phyloP scores from a whole-genome alignment of 1,140 invertebrate species.

The Colletes gigas region DNA sequence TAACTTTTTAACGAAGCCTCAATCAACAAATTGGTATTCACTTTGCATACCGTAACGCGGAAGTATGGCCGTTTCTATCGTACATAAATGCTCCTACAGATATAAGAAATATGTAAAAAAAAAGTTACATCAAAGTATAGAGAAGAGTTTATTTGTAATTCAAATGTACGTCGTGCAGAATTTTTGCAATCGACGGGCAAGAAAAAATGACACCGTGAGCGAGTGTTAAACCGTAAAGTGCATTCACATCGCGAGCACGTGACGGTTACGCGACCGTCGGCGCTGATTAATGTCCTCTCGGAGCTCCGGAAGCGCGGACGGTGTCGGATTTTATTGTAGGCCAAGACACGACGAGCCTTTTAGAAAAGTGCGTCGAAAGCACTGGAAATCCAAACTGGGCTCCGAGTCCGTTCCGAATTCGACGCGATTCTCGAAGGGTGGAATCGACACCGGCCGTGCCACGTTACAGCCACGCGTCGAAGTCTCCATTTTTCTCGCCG shows the following conservation, averaged over 20 bases:
- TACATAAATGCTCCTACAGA: too few relatives aligned
- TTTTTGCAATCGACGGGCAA: not conserved
- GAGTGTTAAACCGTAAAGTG: slow-evolving; percentile 34
- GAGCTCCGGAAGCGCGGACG: slow-evolving; percentile 54
- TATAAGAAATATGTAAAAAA: too few relatives aligned
- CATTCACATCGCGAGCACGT: slow-evolving; percentile 52
- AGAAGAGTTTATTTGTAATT: too few relatives aligned
- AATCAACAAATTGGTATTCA: too few relatives aligned
- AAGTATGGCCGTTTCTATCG: too few relatives aligned
- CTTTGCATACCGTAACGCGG: too few relatives aligned
- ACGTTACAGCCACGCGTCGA: slow-evolving; percentile 5
- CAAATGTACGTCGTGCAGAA: too few relatives aligned
- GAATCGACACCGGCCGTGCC: slow-evolving; percentile 30
- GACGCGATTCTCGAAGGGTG: slow-evolving; percentile 21
- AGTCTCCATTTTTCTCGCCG: too few relatives aligned
- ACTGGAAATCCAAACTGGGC: slow-evolving; percentile 48
- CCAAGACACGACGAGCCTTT: slow-evolving; percentile 7
- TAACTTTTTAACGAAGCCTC: too few relatives aligned
- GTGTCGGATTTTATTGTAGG: slow-evolving; percentile 60
- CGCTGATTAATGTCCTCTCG: slow-evolving; percentile 56
- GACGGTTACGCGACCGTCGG: slow-evolving; percentile 28
- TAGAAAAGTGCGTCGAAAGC: slow-evolving; percentile 33
- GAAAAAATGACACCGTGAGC: not conserved
- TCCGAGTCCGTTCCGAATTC: slow-evolving; percentile 32
- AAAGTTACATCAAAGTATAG: too few relatives aligned